Conservation (phyloP, 1,140 invertebrate genomes). For the Euborellia annulipes region DNA sequence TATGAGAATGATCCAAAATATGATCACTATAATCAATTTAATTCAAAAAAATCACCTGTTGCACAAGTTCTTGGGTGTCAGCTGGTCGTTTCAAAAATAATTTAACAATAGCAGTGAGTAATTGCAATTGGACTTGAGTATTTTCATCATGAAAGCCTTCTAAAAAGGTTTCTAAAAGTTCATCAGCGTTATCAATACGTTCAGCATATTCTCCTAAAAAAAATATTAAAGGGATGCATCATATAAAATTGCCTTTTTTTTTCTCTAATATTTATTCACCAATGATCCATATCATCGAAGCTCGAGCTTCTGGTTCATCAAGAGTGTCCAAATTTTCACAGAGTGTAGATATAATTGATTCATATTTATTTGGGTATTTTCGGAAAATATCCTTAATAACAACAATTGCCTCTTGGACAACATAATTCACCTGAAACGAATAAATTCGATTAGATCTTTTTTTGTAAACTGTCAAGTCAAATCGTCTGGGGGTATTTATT, state of each 20-base stretch:
- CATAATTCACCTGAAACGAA: constrained; percentile 73
- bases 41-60: constrained; percentile 33
- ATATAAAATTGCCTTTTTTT: background rate
- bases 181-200: constrained; percentile 98
- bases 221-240: too few species aligned
- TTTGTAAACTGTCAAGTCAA: too few species aligned
- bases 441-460: too few species aligned
- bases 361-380: constrained; percentile 99
- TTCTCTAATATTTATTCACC: constrained; percentile 31
- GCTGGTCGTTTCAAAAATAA: constrained; percentile 94
- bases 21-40: background rate
- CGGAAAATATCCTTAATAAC: constrained; percentile 99
- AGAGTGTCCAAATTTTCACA: constrained; percentile 98
- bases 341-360: constrained; percentile 97
- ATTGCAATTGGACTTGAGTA: constrained; percentile 93
- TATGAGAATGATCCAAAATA: too few species aligned
- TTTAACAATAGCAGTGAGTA: constrained; percentile 96
- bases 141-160: constrained; percentile 99
- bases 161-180: constrained; percentile 92
- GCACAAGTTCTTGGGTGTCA: constrained; percentile 96
- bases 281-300: constrained; percentile 99
- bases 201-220: constrained; percentile 73
- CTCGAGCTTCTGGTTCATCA: constrained; percentile 96
- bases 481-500: too few species aligned
- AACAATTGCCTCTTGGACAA: constrained; percentile 99